Conservation (phyloP, 2,888 invertebrate genomes). For the Sarcophaga rosellei region DNA sequence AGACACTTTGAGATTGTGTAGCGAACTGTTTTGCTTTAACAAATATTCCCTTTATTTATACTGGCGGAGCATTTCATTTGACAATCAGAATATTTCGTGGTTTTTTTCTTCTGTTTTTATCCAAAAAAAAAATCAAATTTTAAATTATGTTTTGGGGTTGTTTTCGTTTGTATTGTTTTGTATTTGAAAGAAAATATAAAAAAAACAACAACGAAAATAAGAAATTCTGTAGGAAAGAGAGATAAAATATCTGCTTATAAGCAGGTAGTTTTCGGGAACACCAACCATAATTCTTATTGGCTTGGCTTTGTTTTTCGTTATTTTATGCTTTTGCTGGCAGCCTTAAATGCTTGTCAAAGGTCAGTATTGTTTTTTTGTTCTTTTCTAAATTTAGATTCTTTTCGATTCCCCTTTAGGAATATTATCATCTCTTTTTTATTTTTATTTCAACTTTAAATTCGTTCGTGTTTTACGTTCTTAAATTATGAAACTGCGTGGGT, state of each 20-base stretch:
- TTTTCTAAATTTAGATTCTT: not conserved
- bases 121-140: conserved; percentile 43
- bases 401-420: not conserved
- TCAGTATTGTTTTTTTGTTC: conserved; percentile 43
- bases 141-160: conserved; percentile 55
- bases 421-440: not conserved
- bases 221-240: not conserved
- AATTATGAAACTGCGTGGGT: conserved; percentile 37
- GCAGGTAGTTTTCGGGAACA: conserved; percentile 50
- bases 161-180: conserved; percentile 8
- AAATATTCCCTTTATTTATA: conserved; percentile 58
- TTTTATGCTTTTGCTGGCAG: too few relatives aligned
- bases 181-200: conserved; percentile 2
- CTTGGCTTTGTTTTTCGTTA: conserved; percentile 21
- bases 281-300: conserved; percentile 38
- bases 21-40: conserved; percentile 52
- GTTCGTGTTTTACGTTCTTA: not conserved
- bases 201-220: too few relatives aligned
- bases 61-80: conserved; percentile 5
- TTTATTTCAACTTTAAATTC: conserved; percentile 9
- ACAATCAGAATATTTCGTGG: conserved; percentile 19
- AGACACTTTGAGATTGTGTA: conserved; percentile 55
- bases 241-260: not conserved
- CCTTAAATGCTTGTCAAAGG: conserved; percentile 46
- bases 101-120: not conserved